These are phyloP conservation scores for Conomelus anceps DNA, from an alignment of 2,888 invertebrate genomes.

Conservation along the genomic window DNA sequence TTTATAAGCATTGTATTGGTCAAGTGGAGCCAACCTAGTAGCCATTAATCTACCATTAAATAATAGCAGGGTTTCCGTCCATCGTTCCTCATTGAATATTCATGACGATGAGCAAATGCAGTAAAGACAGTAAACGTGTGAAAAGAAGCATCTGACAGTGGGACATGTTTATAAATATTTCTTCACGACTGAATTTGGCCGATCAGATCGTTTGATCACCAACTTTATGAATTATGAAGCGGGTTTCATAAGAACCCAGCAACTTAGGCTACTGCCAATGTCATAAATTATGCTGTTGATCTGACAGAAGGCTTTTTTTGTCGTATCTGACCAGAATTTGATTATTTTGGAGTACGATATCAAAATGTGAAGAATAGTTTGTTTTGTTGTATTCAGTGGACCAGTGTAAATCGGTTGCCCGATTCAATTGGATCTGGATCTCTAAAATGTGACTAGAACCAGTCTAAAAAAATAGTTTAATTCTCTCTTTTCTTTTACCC, in stretches of 20 bases:
- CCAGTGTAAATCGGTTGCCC: no score
- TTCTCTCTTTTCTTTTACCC: not conserved
- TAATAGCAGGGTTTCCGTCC: not conserved
- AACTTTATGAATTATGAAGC: not conserved
- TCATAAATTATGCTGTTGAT: not conserved
- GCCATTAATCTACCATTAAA: not conserved
- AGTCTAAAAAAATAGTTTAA: no score
- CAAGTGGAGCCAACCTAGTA: not conserved
- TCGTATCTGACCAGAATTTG: not conserved
- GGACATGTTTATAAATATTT: not conserved
- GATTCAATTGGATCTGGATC: no score
- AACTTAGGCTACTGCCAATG: no score
- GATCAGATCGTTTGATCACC: not conserved
- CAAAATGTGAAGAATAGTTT: not conserved
- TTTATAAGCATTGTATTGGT: not conserved
- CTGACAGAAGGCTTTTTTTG: not conserved
- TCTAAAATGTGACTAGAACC: no score
- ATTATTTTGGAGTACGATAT: not conserved
- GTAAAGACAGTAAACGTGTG: not conserved
- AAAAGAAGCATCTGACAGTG: not conserved
- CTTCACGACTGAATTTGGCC: not conserved
- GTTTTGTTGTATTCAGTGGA: no score
- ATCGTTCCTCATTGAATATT: not conserved
- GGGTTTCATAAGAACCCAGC: not conserved
- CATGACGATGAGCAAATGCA: not conserved